A percentile compares a stretch with the other conserved stretches of the same genome.
Evolutionary conservation across 2,113 vertebrate genomes (phyloP).

Genomic region (Sciurus niger): DNA sequence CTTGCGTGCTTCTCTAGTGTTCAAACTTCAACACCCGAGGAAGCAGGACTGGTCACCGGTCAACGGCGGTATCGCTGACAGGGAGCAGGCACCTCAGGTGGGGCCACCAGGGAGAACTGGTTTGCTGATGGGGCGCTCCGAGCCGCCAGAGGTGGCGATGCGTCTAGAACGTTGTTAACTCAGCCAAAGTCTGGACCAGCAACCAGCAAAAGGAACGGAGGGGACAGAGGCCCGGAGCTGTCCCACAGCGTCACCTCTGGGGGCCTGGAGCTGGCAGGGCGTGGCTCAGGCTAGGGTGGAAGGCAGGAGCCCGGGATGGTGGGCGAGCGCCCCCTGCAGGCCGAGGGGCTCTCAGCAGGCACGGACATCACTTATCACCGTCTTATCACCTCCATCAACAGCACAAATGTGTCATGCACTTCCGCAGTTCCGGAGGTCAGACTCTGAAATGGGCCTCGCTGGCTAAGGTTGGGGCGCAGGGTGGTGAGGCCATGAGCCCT

Average conservation of each 20-base stretch:
- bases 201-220: neutral
- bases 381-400: too few species aligned
- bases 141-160: too few species aligned
- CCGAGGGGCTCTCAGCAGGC: fast-evolving
- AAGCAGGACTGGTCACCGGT: too few species aligned
- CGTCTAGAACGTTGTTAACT: neutral
- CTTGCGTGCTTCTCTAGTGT: too few species aligned
- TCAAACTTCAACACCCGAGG: too few species aligned
- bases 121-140: neutral
- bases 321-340: neutral
- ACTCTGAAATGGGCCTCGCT: too few species aligned
- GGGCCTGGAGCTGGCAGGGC: neutral
- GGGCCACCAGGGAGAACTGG: too few species aligned
- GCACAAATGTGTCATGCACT: too few species aligned
- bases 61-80: too few species aligned
- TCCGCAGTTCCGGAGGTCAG: neutral
- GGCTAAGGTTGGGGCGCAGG: neutral
- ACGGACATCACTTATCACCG: too few species aligned
- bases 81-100: too few species aligned
- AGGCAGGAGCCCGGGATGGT: neutral
- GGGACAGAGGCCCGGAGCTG: neutral
- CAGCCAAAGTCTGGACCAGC: too few species aligned
- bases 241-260: neutral
- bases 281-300: neutral
- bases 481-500: neutral